phyloP scores from a whole-genome alignment of 2,888 invertebrate genomes.

The Podotricha telesiphe region DNA sequence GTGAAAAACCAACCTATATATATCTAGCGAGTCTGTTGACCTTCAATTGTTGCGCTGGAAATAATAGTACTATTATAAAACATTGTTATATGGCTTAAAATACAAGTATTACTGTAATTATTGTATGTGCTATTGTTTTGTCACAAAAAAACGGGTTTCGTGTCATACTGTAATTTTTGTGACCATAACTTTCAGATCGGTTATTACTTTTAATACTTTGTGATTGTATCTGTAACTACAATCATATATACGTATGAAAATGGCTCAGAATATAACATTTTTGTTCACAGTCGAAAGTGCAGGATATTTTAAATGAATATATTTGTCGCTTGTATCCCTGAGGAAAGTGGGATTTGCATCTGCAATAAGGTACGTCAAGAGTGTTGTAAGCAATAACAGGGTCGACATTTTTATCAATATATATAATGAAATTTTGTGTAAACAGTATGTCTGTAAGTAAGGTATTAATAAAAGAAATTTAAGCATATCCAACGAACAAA shows the following conservation, averaged over 20 bases:
- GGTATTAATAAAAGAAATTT: too few relatives aligned
- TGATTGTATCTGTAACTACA: slow-evolving; percentile 18
- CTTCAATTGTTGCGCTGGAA: not conserved
- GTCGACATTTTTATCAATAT: not conserved
- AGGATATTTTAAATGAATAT: slow-evolving; percentile 16
- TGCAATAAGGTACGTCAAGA: slow-evolving; percentile 17
- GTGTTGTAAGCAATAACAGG: slow-evolving; percentile 12
- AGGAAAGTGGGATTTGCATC: slow-evolving; percentile 18
- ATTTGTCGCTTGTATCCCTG: slow-evolving; percentile 16
- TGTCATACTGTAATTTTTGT: slow-evolving; percentile 23
- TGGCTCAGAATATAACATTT: not conserved
- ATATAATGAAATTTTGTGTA: slow-evolving; percentile 1
- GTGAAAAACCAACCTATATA: not conserved
- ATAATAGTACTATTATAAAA: not conserved
- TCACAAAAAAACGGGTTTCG: slow-evolving; percentile 15
- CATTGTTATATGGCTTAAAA: not conserved
- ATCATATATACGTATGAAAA: not conserved
- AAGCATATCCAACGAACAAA: too few relatives aligned
- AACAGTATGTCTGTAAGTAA: too few relatives aligned
- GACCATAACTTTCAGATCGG: slow-evolving; percentile 18
- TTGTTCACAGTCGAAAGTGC: slow-evolving; percentile 2
- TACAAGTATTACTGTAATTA: slow-evolving; percentile 1
- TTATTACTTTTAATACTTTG: slow-evolving; percentile 16
- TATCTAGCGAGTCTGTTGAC: slow-evolving; percentile 1
- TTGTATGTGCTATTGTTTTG: slow-evolving; percentile 14